phyloP scores from a whole-genome alignment of 2,888 invertebrate genomes.

The Cheiracanthium punctorium region DNA sequence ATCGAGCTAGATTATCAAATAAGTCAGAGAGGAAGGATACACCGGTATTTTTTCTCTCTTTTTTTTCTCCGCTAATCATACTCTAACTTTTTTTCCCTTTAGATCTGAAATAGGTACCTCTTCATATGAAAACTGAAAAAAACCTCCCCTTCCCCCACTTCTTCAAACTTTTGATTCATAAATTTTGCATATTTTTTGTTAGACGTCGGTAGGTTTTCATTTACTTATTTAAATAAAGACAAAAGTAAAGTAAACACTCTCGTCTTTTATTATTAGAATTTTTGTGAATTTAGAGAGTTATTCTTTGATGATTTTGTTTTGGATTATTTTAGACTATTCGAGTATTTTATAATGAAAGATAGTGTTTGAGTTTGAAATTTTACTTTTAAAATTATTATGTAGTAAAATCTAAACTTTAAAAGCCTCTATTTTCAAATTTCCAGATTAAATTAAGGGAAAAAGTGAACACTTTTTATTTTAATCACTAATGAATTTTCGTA shows the following conservation, averaged over 20 bases:
- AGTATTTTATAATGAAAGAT: too few relatives aligned
- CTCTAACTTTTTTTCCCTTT: conserved; percentile 6
- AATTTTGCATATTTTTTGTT: conserved; percentile 48
- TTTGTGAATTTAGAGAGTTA: too few relatives aligned
- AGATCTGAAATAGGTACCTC: neutral
- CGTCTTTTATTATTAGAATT: neutral
- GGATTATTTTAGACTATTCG: too few relatives aligned
- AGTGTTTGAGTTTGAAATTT: too few relatives aligned
- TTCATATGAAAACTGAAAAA: conserved; percentile 40
- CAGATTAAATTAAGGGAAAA: too few relatives aligned
- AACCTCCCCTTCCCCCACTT: conserved; percentile 5
- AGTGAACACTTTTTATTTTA: too few relatives aligned
- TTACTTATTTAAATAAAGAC: conserved; percentile 41
- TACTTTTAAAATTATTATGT: too few relatives aligned
- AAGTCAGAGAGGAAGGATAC: conserved; percentile 35
- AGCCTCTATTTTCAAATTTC: too few relatives aligned
- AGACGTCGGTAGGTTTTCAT: conserved; percentile 44
- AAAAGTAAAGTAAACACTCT: conserved; percentile 25
- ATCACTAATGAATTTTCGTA: too few relatives aligned
- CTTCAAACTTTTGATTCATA: conserved; percentile 34
- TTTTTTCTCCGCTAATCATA: conserved; percentile 50
- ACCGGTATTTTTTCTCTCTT: neutral
- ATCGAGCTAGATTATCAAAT: conserved; percentile 66
- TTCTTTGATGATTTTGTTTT: too few relatives aligned
- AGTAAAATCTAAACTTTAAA: too few relatives aligned